Conservation (phyloP, 2,113 vertebrate species). For the Jaculus jaculus region DNA sequence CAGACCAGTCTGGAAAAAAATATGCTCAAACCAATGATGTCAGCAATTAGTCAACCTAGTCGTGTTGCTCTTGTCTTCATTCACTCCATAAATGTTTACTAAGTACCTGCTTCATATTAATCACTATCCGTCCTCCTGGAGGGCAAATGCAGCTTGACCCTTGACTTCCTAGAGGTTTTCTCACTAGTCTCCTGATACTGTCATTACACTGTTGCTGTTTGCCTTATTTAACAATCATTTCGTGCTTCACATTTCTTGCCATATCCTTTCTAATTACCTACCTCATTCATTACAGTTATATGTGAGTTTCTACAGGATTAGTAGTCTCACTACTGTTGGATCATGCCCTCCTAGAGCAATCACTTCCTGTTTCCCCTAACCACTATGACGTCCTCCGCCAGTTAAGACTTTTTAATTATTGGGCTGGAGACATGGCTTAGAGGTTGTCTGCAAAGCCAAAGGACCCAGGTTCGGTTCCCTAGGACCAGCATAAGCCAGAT, state of each 20-base stretch:
- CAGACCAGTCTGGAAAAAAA: slow-evolving; percentile 3
- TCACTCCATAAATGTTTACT: neutral
- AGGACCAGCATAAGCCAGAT: no score
- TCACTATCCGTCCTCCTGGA: neutral
- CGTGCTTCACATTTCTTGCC: neutral
- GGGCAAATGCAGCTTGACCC: neutral
- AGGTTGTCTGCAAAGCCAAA: no score
- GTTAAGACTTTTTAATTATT: neutral
- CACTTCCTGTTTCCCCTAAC: neutral
- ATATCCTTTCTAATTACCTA: slow-evolving; percentile 2
- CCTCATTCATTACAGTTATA: neutral
- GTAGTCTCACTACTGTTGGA: neutral
- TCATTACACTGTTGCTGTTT: neutral
- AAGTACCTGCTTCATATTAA: neutral
- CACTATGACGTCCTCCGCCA: neutral
- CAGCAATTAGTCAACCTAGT: neutral
- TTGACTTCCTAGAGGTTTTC: neutral
- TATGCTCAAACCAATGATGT: neutral
- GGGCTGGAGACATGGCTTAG: no score
- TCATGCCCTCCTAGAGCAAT: neutral
- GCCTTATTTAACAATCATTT: neutral
- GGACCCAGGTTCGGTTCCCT: no score
- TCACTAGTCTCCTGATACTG: neutral
- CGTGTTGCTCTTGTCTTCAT: neutral
- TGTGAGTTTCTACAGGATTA: neutral